Evolutionary conservation across 2,113 vertebrate species (phyloP).

Genomic region (Rousettus leschenaultii): DNA sequence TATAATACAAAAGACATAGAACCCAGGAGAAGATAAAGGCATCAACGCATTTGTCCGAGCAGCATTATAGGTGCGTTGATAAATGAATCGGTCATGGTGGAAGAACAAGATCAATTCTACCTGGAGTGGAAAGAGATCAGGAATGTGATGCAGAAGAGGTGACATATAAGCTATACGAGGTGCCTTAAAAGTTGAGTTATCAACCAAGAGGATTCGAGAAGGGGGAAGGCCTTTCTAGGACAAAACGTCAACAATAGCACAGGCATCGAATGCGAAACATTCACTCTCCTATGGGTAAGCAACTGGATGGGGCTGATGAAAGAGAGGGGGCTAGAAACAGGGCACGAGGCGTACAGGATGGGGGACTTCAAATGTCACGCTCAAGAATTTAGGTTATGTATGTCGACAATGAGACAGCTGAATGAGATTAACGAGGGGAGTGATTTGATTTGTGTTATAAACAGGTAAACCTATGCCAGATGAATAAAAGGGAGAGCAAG

Average conservation of each 20-base stretch:
- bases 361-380: neutral
- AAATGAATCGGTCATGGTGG: neutral
- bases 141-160: neutral
- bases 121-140: neutral
- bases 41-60: neutral
- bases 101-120: neutral
- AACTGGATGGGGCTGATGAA: neutral
- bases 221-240: neutral
- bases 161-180: neutral
- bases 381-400: neutral
- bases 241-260: neutral
- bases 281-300: neutral
- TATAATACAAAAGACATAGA: neutral
- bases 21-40: neutral
- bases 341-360: neutral
- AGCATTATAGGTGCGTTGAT: neutral
- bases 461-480: neutral
- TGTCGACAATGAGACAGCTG: neutral
- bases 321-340: neutral
- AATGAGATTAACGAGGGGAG: neutral
- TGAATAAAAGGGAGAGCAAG: neutral
- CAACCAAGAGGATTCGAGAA: neutral
- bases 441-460: neutral
- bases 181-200: neutral
- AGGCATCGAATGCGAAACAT: neutral